These are phyloP conservation scores for Hycleus cichorii DNA, from an alignment of 1,140 invertebrate species.

Conservation along the genomic window DNA sequence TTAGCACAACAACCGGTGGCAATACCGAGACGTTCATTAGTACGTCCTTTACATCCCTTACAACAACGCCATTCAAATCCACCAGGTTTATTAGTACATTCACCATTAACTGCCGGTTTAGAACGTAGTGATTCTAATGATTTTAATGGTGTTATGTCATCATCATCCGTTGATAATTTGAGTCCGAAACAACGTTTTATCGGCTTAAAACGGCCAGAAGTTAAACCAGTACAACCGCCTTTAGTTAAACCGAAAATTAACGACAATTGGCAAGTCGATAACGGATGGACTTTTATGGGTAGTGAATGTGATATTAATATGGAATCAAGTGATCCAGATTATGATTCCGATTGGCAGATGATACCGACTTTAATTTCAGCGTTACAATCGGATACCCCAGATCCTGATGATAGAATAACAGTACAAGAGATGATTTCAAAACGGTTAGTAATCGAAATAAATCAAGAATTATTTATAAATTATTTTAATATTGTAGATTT, in stretches of 20 bases:
- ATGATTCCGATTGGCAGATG: constrained; percentile 43
- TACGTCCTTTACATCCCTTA: constrained; percentile 26
- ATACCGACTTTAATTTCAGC: constrained; percentile 25
- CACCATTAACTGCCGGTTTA: constrained; percentile 41
- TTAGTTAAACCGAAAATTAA: constrained; percentile 52
- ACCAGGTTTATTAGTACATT: constrained; percentile 48
- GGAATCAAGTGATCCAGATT: constrained; percentile 45
- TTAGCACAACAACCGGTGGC: constrained; percentile 42
- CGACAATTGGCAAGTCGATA: constrained; percentile 74
- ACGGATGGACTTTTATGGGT: constrained; percentile 76
- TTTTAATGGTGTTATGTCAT: constrained; percentile 46
- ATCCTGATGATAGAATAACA: constrained; percentile 51
- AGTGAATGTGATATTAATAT: constrained; percentile 33
- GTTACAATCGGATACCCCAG: constrained; percentile 40
- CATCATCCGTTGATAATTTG: constrained; percentile 62
- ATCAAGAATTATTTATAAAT: background rate
- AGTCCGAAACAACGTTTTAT: constrained; percentile 40
- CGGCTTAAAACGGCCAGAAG: constrained; percentile 48
- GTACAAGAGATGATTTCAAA: constrained; percentile 71
- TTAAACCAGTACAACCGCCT: constrained; percentile 65
- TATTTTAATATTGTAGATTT: constrained; percentile 24
- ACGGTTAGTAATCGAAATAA: constrained; percentile 42
- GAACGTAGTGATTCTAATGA: constrained; percentile 54
- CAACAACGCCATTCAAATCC: constrained; percentile 57
- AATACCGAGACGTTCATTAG: constrained; percentile 24